A percentile compares a stretch with the other conserved stretches of the same genome.
Evolutionary conservation across 2,113 vertebrate species (phyloP).

Genomic region (Amphilophus citrinellus): DNA sequence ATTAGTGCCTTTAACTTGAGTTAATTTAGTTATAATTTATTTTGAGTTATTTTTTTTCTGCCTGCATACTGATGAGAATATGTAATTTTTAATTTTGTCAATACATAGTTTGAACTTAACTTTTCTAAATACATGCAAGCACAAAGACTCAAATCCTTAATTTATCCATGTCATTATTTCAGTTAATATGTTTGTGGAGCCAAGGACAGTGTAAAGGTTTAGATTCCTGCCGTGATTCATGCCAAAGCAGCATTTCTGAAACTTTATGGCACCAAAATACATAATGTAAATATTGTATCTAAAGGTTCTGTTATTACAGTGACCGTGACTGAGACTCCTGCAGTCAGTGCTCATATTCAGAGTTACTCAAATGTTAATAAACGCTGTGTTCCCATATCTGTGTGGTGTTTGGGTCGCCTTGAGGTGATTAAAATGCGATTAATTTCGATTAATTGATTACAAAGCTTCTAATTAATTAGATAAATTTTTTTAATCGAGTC

Average conservation of each 20-base stretch:
- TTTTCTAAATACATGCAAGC: too few relatives aligned
- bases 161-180: too few relatives aligned
- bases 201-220: neutral
- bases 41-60: neutral
- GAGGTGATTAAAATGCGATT: too few relatives aligned
- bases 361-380: neutral
- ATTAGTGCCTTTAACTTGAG: neutral
- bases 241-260: neutral
- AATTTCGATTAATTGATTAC: too few relatives aligned
- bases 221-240: neutral
- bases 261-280: neutral
- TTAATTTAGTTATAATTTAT: neutral
- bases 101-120: too few relatives aligned
- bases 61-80: neutral
- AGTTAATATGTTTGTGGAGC: too few relatives aligned
- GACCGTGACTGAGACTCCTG: fast-evolving
- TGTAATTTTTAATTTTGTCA: neutral
- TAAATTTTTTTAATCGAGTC: too few relatives aligned
- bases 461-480: too few relatives aligned
- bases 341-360: neutral
- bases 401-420: too few relatives aligned
- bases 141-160: too few relatives aligned
- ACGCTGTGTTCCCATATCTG: neutral
- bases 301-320: neutral
- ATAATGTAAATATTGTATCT: neutral